phyloP scores from a whole-genome alignment of 2,888 invertebrate species.

The Platycheirus rosarum region DNA sequence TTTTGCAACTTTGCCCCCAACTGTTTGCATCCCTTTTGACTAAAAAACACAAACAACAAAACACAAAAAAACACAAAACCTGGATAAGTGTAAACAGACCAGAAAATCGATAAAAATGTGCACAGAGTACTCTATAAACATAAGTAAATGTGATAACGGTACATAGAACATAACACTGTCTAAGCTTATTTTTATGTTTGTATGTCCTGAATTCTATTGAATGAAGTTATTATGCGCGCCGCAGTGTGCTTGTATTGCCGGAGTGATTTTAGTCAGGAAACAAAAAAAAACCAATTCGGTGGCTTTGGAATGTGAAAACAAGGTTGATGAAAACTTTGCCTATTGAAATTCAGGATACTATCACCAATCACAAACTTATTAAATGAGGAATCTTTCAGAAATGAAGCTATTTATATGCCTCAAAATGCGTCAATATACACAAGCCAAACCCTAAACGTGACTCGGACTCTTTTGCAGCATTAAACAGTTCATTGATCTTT shows the following conservation, averaged over 20 bases:
- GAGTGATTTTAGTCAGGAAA: constrained; percentile 2
- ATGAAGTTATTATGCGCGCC: constrained; percentile 34
- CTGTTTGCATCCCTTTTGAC: constrained; percentile 9
- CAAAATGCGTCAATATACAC: neutral
- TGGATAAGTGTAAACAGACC: constrained; percentile 40
- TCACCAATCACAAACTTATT: constrained; percentile 16
- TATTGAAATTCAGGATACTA: constrained; percentile 25
- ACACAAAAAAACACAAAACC: constrained; percentile 3
- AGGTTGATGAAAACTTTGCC: constrained; percentile 4
- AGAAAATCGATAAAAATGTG: constrained; percentile 61
- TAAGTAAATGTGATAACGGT: neutral
- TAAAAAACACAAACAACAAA: neutral
- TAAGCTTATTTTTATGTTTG: constrained; percentile 34
- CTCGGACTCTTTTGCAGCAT: constrained; percentile 11
- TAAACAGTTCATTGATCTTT: constrained; percentile 16
- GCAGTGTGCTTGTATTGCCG: constrained; percentile 8
- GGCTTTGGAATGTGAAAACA: neutral
- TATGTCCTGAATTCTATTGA: constrained; percentile 53
- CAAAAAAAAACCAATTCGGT: neutral
- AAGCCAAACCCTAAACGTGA: constrained; percentile 17
- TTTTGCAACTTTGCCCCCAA: neutral
- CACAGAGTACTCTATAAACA: constrained; percentile 26
- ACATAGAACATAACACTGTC: neutral
- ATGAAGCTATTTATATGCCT: neutral
- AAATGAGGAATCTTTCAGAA: constrained; percentile 4